Percentiles rank a stretch among this genome's conserved stretches.
Conservation (phyloP, 2,797 vertebrate species). For the Lerista edwardsae region DNA sequence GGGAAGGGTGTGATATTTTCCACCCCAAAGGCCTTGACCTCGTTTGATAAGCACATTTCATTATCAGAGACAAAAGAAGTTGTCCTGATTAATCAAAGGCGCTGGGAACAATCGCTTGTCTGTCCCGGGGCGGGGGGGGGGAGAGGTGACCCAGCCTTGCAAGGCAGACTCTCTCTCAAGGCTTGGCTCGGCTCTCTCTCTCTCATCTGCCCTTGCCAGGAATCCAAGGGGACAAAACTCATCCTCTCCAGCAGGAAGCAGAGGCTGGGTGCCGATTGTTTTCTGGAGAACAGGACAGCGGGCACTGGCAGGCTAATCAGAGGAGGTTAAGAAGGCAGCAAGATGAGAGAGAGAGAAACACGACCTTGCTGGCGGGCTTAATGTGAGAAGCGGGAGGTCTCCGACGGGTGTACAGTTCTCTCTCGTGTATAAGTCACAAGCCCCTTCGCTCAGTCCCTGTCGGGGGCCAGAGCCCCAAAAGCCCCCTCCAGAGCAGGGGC, state of each 20-base stretch:
- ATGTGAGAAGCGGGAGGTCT: not conserved
- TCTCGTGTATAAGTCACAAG: not conserved
- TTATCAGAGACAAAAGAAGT: accelerated
- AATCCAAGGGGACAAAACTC: not conserved
- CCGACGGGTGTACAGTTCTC: not conserved
- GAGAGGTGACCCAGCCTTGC: no score
- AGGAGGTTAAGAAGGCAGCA: constrained; percentile 35
- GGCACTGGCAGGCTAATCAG: not conserved
- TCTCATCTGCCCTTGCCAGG: not conserved
- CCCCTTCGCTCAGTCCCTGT: not conserved
- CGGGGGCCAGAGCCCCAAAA: accelerated
- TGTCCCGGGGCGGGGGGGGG: no score
- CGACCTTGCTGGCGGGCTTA: not conserved
- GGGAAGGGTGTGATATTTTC: no score
- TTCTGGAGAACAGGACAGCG: not conserved
- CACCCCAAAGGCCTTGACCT: no score
- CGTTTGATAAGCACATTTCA: no score
- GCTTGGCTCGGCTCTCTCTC: accelerated
- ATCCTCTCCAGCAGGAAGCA: not conserved
- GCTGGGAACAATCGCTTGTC: not conserved
- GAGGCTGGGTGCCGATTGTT: not conserved
- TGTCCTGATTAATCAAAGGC: not conserved
- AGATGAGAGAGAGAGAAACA: constrained; percentile 3
- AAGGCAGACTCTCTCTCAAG: no score
- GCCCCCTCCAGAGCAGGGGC: accelerated